Evolutionary conservation across 2,113 vertebrate species (phyloP), one percentile per base, ranked within the genome.

Genomic region (Emydocephalus ijimae): DNA sequence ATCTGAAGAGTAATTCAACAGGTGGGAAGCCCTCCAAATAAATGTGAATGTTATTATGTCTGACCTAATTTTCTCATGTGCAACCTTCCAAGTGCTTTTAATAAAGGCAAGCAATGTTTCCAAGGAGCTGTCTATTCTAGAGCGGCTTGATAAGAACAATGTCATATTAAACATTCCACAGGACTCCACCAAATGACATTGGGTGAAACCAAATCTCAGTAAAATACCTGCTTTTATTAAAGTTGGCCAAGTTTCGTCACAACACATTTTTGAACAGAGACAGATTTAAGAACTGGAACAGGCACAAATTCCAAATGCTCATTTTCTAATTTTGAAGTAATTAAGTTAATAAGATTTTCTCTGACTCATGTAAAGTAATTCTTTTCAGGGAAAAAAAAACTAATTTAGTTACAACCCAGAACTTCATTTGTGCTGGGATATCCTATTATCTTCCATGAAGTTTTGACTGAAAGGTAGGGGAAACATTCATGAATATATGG

Each of bases 1-100:
- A 20, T 39, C 74, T 81, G 74, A 81, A 81, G 26, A 88, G 45
- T 94, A 52, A 94, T 96, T 95, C 94, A 95, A 96, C 96, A 96
- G 95, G 94, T 96, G 95, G 96, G 95, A 94, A 93, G 1, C 26
- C 92, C 85, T 94, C 96, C 95, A 93, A 92, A 95, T 93, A 59
- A 94, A 95, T 26, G 23, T 91, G 96, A 94, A 90, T 39, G 0
- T 94, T 93, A 87, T 92, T 95, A 95, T 91, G 94, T 69, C 95
- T 94, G 96, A 96, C 86, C 94, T 92, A 18, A 20, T 87, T 94
- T 85, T 39, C 91, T 94, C 91, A 92, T 10, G 29, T 24, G 87
- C 81, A 20, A 91, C 89, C 90, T 95, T 92, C 86, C 0, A 89
- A 52, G 92, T 39, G 92, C 1, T 92, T 94, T 96, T 94, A 90